phyloP scores from a whole-genome alignment of 1,140 invertebrate genomes.

The Aleiodes sp. region DNA sequence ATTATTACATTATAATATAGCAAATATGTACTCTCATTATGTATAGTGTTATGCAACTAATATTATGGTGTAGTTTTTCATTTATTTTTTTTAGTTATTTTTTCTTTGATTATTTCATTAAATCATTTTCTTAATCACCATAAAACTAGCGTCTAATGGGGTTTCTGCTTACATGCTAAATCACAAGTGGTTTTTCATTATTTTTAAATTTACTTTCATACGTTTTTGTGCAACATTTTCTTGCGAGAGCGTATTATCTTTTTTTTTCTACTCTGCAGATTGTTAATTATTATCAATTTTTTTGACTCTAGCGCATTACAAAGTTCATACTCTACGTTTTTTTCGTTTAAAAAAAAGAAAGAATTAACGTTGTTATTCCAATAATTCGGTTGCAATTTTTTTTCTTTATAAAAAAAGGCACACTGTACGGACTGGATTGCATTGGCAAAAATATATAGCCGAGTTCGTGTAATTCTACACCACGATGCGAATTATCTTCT shows the following conservation, averaged over 20 bases:
- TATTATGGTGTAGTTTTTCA: constrained; percentile 34
- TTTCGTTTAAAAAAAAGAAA: background rate
- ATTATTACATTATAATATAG: constrained; percentile 47
- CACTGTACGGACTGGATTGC: constrained; percentile 26
- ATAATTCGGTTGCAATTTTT: background rate
- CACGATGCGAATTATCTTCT: background rate
- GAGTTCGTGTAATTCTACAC: constrained; percentile 18
- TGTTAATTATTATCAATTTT: constrained; percentile 13
- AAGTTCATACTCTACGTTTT: background rate
- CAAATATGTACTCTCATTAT: constrained; percentile 42
- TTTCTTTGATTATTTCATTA: background rate
- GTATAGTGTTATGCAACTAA: constrained; percentile 39
- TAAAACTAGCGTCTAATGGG: constrained; percentile 52
- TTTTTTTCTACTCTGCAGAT: background rate
- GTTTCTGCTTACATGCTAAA: constrained; percentile 60
- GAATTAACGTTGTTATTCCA: background rate
- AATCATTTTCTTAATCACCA: constrained; percentile 21
- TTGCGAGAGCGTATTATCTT: background rate
- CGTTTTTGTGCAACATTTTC: constrained; percentile 26
- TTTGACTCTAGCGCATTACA: constrained; percentile 2
- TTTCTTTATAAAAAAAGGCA: constrained; percentile 27
- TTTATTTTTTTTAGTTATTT: background rate
- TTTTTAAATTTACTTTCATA: constrained; percentile 25
- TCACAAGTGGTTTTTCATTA: constrained; percentile 56
- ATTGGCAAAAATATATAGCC: constrained; percentile 22